phyloP scores from a whole-genome alignment of 2,888 invertebrate genomes.

The Nephrotoma guestfalica region DNA sequence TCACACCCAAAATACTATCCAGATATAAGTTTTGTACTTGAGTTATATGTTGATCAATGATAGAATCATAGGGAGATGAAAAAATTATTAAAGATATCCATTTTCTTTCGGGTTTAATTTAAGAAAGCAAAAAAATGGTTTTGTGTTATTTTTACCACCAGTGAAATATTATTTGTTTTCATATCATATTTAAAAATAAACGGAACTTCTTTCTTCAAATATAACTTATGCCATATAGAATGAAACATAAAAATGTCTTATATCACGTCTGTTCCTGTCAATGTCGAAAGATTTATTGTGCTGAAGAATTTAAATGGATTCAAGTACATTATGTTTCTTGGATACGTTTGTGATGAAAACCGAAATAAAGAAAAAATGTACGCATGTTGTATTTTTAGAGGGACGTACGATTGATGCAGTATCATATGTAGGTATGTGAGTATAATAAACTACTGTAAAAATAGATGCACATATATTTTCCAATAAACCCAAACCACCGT shows the following conservation, averaged over 20 bases:
- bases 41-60: neutral
- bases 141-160: neutral
- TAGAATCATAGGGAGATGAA: neutral
- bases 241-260: neutral
- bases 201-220: neutral
- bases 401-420: neutral
- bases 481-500: neutral
- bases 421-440: neutral
- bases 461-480: neutral
- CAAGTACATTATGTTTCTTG: neutral
- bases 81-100: neutral
- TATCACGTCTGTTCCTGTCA: neutral
- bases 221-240: neutral
- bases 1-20: neutral
- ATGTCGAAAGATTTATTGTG: neutral
- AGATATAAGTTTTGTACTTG: neutral
- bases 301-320: neutral
- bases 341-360: neutral
- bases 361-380: neutral
- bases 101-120: neutral
- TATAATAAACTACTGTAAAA: neutral
- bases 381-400: neutral
- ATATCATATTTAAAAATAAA: neutral
- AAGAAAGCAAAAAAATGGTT: neutral
- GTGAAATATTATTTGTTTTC: neutral